These are phyloP conservation scores for Pseudochirops corinnae DNA, from an alignment of 2,797 vertebrate genomes.

Conservation along the genomic window DNA sequence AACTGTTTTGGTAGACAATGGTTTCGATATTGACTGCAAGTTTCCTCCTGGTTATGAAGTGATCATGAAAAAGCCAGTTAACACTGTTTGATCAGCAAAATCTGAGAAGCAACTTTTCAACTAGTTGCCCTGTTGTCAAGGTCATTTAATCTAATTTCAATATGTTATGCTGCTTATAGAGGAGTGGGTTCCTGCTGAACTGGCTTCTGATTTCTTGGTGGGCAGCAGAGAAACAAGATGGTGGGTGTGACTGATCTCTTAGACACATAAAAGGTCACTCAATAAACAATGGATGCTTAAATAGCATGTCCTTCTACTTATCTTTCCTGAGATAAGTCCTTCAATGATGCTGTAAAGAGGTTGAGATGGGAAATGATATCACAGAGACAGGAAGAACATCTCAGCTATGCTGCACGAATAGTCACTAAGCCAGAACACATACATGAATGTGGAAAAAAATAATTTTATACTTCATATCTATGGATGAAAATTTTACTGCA, in stretches of 20 bases:
- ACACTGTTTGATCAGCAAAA: background rate
- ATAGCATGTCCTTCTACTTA: background rate
- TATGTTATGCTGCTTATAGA: background rate
- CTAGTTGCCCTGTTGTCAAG: background rate
- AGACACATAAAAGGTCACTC: background rate
- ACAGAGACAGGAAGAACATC: background rate
- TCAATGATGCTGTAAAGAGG: background rate
- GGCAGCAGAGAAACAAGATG: background rate
- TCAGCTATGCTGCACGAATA: background rate
- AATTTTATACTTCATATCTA: slow-evolving; percentile 9
- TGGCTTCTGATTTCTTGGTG: background rate
- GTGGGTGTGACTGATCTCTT: background rate
- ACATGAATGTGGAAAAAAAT: slow-evolving; percentile 30
- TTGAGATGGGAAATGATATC: background rate
- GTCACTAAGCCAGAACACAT: background rate
- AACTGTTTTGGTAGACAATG: background rate
- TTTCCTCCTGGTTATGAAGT: slow-evolving; percentile 18
- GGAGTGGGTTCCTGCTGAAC: background rate
- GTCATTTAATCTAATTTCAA: background rate
- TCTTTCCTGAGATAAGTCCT: background rate
- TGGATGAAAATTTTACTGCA: background rate
- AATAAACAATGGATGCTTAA: background rate
- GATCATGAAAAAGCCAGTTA: background rate
- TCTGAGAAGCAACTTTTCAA: background rate
- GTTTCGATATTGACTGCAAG: background rate